These are phyloP conservation scores for Lanius collurio DNA, from an alignment of 2,113 vertebrate species.

Conservation along the genomic window DNA sequence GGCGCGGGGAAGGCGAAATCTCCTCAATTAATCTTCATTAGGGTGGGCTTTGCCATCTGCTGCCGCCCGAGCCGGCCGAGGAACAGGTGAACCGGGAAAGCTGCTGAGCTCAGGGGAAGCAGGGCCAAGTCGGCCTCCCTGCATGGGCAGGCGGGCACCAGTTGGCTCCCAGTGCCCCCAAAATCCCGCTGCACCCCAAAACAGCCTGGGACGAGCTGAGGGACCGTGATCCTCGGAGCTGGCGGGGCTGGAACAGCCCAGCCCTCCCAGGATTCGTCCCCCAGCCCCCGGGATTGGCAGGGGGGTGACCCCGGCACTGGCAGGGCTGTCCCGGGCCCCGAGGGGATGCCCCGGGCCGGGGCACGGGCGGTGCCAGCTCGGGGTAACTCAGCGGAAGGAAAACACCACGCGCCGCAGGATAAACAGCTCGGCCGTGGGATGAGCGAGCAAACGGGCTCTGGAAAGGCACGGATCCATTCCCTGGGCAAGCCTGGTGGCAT, in stretches of 20 bases:
- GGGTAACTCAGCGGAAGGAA: not conserved
- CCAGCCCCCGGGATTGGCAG: rapidly evolving
- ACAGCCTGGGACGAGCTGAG: not conserved
- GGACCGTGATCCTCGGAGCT: rapidly evolving
- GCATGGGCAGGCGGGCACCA: not conserved
- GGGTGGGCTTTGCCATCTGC: not conserved
- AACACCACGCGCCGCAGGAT: not conserved
- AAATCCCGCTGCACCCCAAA: rapidly evolving
- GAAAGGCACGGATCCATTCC: rapidly evolving
- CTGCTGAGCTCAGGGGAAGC: constrained; percentile 27
- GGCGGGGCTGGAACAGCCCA: rapidly evolving
- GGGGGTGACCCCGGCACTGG: rapidly evolving
- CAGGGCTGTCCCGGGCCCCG: rapidly evolving
- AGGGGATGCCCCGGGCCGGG: rapidly evolving
- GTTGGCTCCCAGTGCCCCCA: not conserved
- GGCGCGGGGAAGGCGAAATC: not conserved
- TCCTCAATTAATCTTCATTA: constrained; percentile 56
- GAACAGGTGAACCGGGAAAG: constrained; percentile 24
- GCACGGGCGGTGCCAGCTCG: not conserved
- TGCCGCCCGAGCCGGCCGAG: not conserved
- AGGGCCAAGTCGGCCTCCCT: not conserved
- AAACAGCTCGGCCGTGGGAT: not conserved
- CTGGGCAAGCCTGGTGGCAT: not conserved
- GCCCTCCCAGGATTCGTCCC: not conserved
- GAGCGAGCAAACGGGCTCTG: not conserved